Base-by-base conservation (phyloP, 2,888 invertebrate species). In the Acanthosepion lycidas region DNA sequence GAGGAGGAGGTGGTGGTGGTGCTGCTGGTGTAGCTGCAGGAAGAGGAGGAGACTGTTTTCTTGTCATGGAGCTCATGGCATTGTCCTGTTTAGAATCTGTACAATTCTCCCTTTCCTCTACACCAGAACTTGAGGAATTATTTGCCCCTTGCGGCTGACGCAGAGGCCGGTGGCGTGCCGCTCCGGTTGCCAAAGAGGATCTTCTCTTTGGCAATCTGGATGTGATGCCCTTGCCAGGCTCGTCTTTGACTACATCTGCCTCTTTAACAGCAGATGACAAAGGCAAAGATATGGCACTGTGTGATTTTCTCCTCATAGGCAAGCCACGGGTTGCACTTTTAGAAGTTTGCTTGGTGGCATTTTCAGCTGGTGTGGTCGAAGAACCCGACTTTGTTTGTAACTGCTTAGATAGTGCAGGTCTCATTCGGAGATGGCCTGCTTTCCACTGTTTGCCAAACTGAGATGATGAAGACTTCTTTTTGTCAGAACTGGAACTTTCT, bases 11-110 rank as follows among this genome's bases (percentile, higher is more conserved):
- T 42, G n/a, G 78, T 9, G n/a, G 78, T 23, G n/a, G 78, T 3
- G n/a, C n/a, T 78, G 78, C n/a, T 78, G 78, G n/a, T 93, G 93
- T 26, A n/a, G 93, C 93, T 53, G 49, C 51, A 53, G 28, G 51
- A n/a, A 33, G 49, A n/a, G 93, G 51, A 53, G 53, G 53, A 53
- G 93, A 93, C 53, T 49, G n/a, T 93, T 93, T 93, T 53, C 51
- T 53, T n/a, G 53, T 93, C 93, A 93, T 53, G 53, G 93, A 93
- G 93, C n/a, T 93, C 93, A 93, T 93, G 53, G 28, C 53, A 93
- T 53, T 93, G 48, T 93, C 51, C 78, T 78, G 78, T 78, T 78
- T 78, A 53, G 49, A 53, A 93, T 49, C 53, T 48, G 93, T 53
- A 93, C 53, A 49, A 51, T 93, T 51, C 49, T 48, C 93, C n/a